Evolutionary conservation across 2,797 vertebrate genomes (phyloP).

Genomic region (Mareca strepera): DNA sequence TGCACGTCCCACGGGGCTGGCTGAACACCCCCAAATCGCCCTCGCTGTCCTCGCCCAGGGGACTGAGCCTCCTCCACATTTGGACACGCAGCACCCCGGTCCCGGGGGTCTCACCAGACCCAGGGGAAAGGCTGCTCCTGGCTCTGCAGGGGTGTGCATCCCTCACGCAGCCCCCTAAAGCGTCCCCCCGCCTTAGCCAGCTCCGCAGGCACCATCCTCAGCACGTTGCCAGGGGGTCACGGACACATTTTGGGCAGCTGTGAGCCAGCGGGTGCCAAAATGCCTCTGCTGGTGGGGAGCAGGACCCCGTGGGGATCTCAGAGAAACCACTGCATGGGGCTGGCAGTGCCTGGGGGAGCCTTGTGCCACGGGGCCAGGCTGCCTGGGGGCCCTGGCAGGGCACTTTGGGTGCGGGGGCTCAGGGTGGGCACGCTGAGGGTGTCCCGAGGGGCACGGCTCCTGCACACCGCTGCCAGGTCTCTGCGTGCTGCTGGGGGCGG

Average conservation of each 20-base stretch:
- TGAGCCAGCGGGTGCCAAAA: not conserved
- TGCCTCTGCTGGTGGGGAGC: not conserved
- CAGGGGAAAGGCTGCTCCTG: not conserved
- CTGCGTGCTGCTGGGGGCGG: fast-evolving
- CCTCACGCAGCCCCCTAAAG: fast-evolving
- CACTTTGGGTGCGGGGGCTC: fast-evolving
- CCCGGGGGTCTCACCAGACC: not conserved
- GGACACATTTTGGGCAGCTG: fast-evolving
- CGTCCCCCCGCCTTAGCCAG: not conserved
- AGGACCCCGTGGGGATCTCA: not conserved
- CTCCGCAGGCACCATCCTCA: fast-evolving
- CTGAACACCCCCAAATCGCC: not conserved
- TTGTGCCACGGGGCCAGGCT: not conserved
- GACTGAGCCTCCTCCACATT: not conserved
- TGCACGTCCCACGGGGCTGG: not conserved
- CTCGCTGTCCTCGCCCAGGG: not conserved
- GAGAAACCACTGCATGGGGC: not conserved
- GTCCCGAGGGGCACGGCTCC: not conserved
- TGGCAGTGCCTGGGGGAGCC: fast-evolving
- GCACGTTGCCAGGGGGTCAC: fast-evolving
- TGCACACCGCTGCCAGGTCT: fast-evolving
- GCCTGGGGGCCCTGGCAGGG: not conserved
- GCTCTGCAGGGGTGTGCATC: not conserved
- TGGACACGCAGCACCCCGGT: fast-evolving
- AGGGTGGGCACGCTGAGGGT: not conserved